These are phyloP conservation scores for Bos javanicus DNA, from an alignment of 2,113 vertebrate species.

Conservation along the genomic window DNA sequence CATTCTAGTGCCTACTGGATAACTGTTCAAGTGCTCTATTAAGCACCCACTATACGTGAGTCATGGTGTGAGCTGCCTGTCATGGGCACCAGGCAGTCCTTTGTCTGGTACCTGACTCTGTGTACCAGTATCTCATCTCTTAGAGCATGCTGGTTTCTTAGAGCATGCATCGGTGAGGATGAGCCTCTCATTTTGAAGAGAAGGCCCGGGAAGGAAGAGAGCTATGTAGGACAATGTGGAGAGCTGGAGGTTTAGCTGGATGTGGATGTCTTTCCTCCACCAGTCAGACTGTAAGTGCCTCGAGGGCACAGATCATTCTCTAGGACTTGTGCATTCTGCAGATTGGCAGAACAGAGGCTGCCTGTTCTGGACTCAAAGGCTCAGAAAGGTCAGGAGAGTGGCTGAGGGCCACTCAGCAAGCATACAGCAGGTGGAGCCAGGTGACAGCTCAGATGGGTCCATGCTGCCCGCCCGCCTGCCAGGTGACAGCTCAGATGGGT, in stretches of 20 bases:
- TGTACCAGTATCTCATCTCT: background rate
- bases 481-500: background rate
- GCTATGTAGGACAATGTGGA: rapidly evolving
- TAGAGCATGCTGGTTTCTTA: background rate
- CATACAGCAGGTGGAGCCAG: background rate
- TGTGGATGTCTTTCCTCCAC: background rate
- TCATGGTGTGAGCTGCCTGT: background rate
- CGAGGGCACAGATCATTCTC: background rate
- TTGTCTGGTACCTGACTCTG: background rate
- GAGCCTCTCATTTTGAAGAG: background rate
- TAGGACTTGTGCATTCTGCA: background rate
- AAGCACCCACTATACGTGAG: background rate
- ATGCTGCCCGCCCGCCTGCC: background rate
- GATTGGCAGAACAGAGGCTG: background rate
- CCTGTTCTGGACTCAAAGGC: background rate
- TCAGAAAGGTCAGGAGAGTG: background rate
- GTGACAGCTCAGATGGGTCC: too few species aligned
- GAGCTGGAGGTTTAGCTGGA: background rate
- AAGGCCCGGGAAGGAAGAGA: background rate
- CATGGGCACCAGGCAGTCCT: background rate
- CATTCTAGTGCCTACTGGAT: background rate
- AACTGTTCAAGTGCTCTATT: background rate
- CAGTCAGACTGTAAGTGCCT: background rate
- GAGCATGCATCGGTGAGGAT: background rate
- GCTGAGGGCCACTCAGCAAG: background rate